phyloP scores from a whole-genome alignment of 2,797 vertebrate species.

The Betta splendens region DNA sequence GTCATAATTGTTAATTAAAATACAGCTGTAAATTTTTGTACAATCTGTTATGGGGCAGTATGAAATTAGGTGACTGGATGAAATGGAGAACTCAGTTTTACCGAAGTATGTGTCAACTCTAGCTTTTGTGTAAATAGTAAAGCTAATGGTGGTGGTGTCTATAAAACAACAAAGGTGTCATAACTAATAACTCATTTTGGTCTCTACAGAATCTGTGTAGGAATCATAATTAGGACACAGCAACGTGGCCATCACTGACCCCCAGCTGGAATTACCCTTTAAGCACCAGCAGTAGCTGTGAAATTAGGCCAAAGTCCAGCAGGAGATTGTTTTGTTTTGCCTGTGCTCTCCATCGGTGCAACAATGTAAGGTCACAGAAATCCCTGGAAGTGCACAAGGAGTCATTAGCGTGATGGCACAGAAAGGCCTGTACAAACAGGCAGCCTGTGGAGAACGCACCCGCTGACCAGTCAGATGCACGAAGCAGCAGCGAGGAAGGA shows the following conservation, averaged over 20 bases:
- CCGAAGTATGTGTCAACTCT: no score
- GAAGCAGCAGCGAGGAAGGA: constrained; percentile 31
- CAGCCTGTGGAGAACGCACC: constrained; percentile 13
- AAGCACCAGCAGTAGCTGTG: constrained; percentile 27
- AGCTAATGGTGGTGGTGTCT: no score
- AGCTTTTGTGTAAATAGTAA: no score
- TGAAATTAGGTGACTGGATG: no score
- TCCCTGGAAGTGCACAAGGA: constrained; percentile 26
- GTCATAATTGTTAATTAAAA: no score
- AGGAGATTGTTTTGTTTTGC: constrained; percentile 34
- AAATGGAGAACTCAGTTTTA: no score
- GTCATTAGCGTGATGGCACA: constrained; percentile 41
- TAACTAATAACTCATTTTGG: no score
- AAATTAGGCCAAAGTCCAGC: constrained; percentile 59
- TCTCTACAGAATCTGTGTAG: background rate
- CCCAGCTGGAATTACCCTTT: constrained; percentile 36
- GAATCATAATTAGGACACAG: constrained; percentile 33
- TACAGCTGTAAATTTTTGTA: no score
- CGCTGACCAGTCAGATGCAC: constrained; percentile 14
- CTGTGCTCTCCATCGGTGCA: constrained; percentile 23
- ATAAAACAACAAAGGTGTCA: no score
- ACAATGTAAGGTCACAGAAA: constrained; percentile 45
- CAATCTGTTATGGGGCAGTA: no score
- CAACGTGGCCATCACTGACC: constrained; percentile 25
- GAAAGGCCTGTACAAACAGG: constrained; percentile 35